phyloP scores from a whole-genome alignment of 2,113 vertebrate species.

The Stegostoma tigrinum region DNA sequence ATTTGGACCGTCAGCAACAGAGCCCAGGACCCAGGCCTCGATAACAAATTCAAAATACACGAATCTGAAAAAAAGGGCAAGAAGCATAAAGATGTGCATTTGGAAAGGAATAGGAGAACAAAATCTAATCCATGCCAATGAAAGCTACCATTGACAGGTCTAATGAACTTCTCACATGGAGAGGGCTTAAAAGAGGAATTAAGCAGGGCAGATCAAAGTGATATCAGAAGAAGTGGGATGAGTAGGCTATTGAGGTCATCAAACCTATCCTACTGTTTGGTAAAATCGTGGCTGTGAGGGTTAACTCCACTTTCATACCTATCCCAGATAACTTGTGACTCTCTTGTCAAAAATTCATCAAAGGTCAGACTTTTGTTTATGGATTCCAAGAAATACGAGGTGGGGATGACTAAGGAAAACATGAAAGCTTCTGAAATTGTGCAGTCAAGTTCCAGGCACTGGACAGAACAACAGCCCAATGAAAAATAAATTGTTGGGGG shows the following conservation, averaged over 20 bases:
- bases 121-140: background rate
- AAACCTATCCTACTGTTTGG: no score
- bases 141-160: background rate
- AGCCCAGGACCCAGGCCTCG: background rate
- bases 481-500: background rate
- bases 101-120: background rate
- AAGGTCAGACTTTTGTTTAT: background rate
- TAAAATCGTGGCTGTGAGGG: no score
- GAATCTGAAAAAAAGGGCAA: background rate
- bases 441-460: background rate
- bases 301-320: no score
- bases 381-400: background rate
- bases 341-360: background rate
- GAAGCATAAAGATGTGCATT: background rate
- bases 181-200: background rate
- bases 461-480: background rate
- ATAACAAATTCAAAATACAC: background rate
- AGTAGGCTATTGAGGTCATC: no score
- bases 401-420: background rate
- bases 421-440: background rate
- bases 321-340: background rate
- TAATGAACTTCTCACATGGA: background rate
- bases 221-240: no score
- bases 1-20: background rate
- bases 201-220: background rate